phyloP scores from a whole-genome alignment of 2,797 vertebrate genomes.

The Danio albolineatus region DNA sequence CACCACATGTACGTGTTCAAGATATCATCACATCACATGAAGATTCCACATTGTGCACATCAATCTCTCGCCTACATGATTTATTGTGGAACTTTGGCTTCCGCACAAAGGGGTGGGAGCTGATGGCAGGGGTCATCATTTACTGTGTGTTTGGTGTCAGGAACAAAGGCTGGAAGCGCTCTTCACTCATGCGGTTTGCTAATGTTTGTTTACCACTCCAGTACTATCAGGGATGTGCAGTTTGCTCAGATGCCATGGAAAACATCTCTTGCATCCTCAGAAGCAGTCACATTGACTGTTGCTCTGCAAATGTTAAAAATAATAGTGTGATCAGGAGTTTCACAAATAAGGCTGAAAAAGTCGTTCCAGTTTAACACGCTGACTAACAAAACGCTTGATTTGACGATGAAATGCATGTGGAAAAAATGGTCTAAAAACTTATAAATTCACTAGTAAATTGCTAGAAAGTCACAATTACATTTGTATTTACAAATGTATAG shows the following conservation, averaged over 20 bases:
- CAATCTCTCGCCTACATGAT: conserved; percentile 62
- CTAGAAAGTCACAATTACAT: no score
- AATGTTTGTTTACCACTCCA: conserved; percentile 23
- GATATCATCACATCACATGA: conserved; percentile 75
- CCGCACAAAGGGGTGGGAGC: conserved; percentile 34
- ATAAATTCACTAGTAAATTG: no score
- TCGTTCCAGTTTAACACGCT: no score
- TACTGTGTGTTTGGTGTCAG: conserved; percentile 19
- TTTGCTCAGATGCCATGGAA: neutral
- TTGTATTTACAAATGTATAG: no score
- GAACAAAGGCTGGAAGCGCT: conserved; percentile 9
- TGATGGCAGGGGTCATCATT: conserved; percentile 27
- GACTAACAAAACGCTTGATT: no score
- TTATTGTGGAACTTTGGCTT: conserved; percentile 47
- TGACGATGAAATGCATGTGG: no score
- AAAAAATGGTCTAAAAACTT: no score
- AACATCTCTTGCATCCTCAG: neutral
- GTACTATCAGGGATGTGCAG: no score
- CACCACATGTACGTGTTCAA: conserved; percentile 65
- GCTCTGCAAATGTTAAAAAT: no score
- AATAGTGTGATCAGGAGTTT: no score
- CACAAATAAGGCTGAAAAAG: no score
- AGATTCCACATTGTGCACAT: conserved; percentile 69
- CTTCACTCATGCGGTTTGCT: conserved; percentile 19
- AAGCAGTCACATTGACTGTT: no score